Evolutionary conservation across 2,797 vertebrate species (phyloP).

Genomic region (Amphiprion clarkii): DNA sequence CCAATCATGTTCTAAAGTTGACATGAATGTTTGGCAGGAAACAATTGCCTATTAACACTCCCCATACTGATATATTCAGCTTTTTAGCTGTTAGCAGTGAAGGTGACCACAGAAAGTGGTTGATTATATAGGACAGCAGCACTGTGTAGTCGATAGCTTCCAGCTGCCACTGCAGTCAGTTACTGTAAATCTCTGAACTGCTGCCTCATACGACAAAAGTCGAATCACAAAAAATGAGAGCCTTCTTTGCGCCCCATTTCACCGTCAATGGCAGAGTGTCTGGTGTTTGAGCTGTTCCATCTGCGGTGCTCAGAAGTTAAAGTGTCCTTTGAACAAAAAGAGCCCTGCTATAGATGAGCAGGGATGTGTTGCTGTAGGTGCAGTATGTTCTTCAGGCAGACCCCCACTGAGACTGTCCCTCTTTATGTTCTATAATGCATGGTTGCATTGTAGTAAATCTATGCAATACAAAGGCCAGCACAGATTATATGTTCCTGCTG

Average conservation of each 20-base stretch:
- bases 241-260: not conserved
- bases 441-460: constrained; percentile 3
- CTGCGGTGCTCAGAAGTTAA: constrained; percentile 10
- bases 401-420: not conserved
- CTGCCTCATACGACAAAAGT: constrained; percentile 16
- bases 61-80: not conserved
- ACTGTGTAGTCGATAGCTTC: not conserved
- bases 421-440: constrained; percentile 20
- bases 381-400: constrained; percentile 10
- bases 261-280: constrained; percentile 13
- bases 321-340: constrained; percentile 19
- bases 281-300: constrained; percentile 6
- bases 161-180: constrained; percentile 11
- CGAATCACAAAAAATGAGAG: not conserved
- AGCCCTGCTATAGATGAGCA: not conserved
- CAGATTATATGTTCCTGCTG: not conserved
- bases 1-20: not conserved
- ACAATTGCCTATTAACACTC: not conserved
- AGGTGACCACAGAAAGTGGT: not conserved
- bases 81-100: not conserved
- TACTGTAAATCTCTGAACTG: constrained; percentile 17
- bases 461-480: constrained; percentile 8
- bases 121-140: constrained; percentile 2
- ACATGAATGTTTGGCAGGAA: not conserved
- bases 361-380: constrained; percentile 7